Conservation (phyloP, 2,113 vertebrate genomes). For the Calidris pugnax region DNA sequence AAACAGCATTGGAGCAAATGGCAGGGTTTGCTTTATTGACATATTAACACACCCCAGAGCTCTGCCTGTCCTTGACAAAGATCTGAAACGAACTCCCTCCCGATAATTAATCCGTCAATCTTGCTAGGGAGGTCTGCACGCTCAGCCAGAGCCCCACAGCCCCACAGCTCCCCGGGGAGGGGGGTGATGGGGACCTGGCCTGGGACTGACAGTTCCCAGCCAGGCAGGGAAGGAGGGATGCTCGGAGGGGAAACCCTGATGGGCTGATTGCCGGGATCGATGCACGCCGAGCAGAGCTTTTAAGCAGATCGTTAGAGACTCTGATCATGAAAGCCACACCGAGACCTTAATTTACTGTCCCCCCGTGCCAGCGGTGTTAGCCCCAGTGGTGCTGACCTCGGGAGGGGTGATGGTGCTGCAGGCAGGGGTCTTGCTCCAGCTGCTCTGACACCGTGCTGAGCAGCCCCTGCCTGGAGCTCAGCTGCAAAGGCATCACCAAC, state of each 20-base stretch:
- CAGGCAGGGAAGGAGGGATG: not conserved
- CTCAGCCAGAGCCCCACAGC: not conserved
- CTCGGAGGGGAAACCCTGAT: not conserved
- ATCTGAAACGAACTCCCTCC: not conserved
- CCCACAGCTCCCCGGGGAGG: rapidly evolving
- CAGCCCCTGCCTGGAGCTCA: not conserved
- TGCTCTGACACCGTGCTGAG: not conserved
- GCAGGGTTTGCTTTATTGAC: not conserved
- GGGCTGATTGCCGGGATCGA: not conserved
- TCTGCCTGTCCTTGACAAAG: not conserved
- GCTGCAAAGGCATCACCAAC: not conserved
- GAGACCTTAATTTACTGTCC: not conserved
- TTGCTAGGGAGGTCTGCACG: not conserved
- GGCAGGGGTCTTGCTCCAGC: not conserved
- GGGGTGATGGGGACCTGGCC: not conserved
- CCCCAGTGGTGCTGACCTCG: rapidly evolving
- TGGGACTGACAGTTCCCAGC: rapidly evolving
- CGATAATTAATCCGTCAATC: not conserved
- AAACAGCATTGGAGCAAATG: rapidly evolving
- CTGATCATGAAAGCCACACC: not conserved
- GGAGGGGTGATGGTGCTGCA: rapidly evolving
- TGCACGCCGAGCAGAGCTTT: not conserved
- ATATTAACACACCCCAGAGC: not conserved
- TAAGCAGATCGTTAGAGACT: not conserved
- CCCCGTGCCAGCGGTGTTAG: rapidly evolving